A percentile compares a stretch with the other conserved stretches of the same genome.
Evolutionary conservation across 2,888 invertebrate genomes (phyloP).

Genomic region (Lasioglossum malachurum): DNA sequence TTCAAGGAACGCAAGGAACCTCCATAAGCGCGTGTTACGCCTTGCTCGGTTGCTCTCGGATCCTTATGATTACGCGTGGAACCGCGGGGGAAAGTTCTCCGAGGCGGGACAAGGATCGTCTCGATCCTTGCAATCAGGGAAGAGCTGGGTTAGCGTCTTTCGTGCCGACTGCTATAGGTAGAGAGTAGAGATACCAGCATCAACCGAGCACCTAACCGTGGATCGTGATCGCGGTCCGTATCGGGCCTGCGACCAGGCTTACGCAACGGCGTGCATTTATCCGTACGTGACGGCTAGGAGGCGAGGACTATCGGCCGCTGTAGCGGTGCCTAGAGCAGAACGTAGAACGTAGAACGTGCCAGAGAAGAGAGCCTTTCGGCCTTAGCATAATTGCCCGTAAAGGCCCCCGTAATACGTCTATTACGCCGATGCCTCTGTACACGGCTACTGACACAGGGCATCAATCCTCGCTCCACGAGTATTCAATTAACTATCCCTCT

Average conservation of each 20-base stretch:
- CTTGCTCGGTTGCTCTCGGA: constrained; percentile 17
- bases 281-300: constrained; percentile 45
- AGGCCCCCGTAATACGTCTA: constrained; percentile 73
- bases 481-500: constrained; percentile 77
- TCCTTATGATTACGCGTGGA: constrained; percentile 47
- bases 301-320: neutral
- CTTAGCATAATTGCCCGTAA: constrained; percentile 76
- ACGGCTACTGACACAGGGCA: constrained; percentile 78
- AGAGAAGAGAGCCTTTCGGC: constrained; percentile 58
- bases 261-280: constrained; percentile 53
- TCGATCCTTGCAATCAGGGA: constrained; percentile 44
- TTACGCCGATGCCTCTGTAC: constrained; percentile 69
- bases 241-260: constrained; percentile 49
- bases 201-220: neutral
- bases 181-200: neutral
- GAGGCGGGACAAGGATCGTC: constrained; percentile 48
- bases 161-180: constrained; percentile 48
- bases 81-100: constrained; percentile 13
- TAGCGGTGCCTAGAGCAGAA: neutral
- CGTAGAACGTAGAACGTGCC: neutral
- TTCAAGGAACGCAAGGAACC: constrained; percentile 14
- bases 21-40: constrained; percentile 34
- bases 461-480: constrained; percentile 78
- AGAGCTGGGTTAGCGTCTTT: constrained; percentile 24
- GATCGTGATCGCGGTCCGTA: constrained; percentile 39